A percentile compares a stretch with the other conserved stretches of the same genome.
These are phyloP conservation scores for Vultur gryphus DNA, from an alignment of 2,797 vertebrate genomes.

Conservation along the genomic window DNA sequence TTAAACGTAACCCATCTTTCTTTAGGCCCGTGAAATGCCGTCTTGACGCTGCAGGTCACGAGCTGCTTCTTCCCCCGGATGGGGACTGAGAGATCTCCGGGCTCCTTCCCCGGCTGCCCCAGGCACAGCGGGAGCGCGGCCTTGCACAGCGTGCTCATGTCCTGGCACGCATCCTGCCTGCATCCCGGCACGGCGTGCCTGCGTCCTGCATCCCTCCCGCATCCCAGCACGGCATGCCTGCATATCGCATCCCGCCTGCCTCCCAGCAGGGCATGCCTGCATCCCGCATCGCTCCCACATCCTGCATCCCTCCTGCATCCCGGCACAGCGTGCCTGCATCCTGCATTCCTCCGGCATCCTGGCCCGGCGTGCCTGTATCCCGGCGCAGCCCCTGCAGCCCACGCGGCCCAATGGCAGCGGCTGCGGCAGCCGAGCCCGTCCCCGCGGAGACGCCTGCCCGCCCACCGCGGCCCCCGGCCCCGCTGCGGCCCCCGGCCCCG, in stretches of 20 bases:
- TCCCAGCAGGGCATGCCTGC: not conserved
- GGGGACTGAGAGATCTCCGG: not conserved
- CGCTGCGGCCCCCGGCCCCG: not conserved
- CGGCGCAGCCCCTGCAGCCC: slow-evolving; percentile 38
- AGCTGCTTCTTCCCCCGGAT: not conserved
- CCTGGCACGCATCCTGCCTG: not conserved
- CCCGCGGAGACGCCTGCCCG: not conserved
- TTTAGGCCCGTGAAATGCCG: not conserved
- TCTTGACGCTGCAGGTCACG: not conserved
- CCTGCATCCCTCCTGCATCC: not conserved
- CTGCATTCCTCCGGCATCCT: not conserved
- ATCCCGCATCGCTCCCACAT: not conserved
- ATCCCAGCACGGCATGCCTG: not conserved
- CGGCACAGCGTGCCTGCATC: not conserved
- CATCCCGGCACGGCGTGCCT: not conserved
- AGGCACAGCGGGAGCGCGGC: not conserved
- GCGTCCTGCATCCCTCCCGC: not conserved
- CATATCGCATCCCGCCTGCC: not conserved
- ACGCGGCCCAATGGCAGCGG: slow-evolving; percentile 48
- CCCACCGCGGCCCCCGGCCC: not conserved
- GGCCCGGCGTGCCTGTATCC: not conserved
- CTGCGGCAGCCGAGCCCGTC: slow-evolving; percentile 19
- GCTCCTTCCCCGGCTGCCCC: not conserved
- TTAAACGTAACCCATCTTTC: not conserved
- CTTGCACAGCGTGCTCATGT: not conserved